Base-by-base conservation (phyloP, 2,797 vertebrate genomes). In the Chloroceryle inda region DNA sequence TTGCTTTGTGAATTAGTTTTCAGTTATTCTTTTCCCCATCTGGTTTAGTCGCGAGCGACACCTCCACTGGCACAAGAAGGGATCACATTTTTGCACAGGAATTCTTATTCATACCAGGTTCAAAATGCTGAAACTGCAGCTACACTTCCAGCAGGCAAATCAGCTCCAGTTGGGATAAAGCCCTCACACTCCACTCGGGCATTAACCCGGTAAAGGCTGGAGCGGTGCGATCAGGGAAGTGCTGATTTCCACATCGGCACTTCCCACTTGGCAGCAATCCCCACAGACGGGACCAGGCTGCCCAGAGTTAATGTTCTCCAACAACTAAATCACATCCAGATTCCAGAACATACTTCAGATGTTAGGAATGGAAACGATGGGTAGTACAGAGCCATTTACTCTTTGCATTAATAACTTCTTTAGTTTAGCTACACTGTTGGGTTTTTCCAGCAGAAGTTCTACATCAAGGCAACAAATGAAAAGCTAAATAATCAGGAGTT, bases 271-370 rank as follows among this genome's bases (percentile, higher is more conserved):
- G 33, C 50, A 87, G 61, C 50, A 91, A 77, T 19, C 56, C n/a
- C 38, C 64, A 42, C 42, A 35, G 2, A 44, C 0, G 5, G 64
- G 58, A 72, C 35, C 49, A 50, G 71, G 11, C 74, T 89, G 77
- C 45, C 44, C 77, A 77, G 82, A 58, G 80, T 81, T 81, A 78
- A 81, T 7, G 16, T 61, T 44, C 52, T 68, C 75, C n/a, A 61
- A 81, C 23, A 86, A 31, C 62, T 89, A 86, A 94, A 95, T 82
- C 44, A 45, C 3, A 82, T 62, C 74, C 92, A 93, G 24, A 93
- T 71, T 85, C 53, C 63, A 92, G 49, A 75, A 56, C 37, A 45
- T 49, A 74, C 80, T 87, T 90, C 67, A 82, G 49, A 73, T 67
- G 33, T 59, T 73, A 88, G 73, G 71, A 92, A 92, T 63, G 67